Conservation (phyloP, 2,797 vertebrate genomes). For the Eidolon dupreanum region DNA sequence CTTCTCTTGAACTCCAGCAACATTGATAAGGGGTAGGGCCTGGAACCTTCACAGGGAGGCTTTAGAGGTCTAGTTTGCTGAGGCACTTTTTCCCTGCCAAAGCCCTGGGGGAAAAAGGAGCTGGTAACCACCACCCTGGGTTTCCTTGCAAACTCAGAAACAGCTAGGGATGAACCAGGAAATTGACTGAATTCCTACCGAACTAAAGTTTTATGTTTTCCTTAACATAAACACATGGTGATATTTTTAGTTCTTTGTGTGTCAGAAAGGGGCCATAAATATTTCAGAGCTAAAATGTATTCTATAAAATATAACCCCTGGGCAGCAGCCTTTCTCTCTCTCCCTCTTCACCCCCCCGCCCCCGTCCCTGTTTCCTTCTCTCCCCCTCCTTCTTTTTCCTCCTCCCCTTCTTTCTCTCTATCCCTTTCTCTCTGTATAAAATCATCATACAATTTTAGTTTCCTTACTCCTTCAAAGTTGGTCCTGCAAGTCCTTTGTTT, state of each 20-base stretch:
- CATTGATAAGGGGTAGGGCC: background rate
- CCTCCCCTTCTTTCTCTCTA: too few species aligned
- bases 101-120: slow-evolving; percentile 56
- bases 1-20: background rate
- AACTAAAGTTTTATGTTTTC: slow-evolving; percentile 63
- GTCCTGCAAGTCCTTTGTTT: slow-evolving; percentile 24
- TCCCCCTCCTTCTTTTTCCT: too few species aligned
- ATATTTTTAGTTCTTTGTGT: slow-evolving; percentile 78
- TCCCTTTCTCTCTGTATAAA: background rate
- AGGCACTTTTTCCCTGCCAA: slow-evolving; percentile 51
- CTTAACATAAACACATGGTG: slow-evolving; percentile 61
- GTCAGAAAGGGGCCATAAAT: slow-evolving; percentile 81
- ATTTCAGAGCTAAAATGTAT: slow-evolving; percentile 77
- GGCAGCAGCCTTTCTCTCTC: background rate
- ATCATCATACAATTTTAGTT: slow-evolving; percentile 43
- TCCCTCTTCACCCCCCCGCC: too few species aligned
- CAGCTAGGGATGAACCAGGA: slow-evolving; percentile 75
- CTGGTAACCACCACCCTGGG: slow-evolving; percentile 81
- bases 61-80: background rate
- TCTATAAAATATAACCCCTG: slow-evolving; percentile 66
- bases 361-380: too few species aligned
- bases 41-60: background rate
- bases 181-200: slow-evolving; percentile 83
- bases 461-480: background rate
- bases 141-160: slow-evolving; percentile 74